A percentile compares a stretch with the other conserved stretches of the same genome.
Evolutionary conservation across 2,113 vertebrate species (phyloP).

Genomic region (Turdus rufiventris): DNA sequence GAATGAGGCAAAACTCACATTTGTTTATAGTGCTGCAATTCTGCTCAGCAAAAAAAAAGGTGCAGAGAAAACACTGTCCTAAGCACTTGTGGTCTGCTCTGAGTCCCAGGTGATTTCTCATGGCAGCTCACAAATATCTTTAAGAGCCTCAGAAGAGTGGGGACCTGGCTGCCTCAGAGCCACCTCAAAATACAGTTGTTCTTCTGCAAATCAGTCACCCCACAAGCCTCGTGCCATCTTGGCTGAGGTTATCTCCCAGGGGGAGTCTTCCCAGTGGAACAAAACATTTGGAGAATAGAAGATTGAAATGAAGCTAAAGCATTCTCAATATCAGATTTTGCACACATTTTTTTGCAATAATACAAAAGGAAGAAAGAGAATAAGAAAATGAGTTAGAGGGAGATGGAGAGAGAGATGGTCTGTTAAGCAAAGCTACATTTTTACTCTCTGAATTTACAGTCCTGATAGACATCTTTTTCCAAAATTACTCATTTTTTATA

Average conservation of each 20-base stretch:
- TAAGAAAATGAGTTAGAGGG: constrained; percentile 40
- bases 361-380: constrained; percentile 18
- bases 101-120: constrained; percentile 14
- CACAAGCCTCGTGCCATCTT: background rate
- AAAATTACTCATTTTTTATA: constrained; percentile 46
- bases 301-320: constrained; percentile 21
- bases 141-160: background rate
- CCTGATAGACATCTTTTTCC: constrained; percentile 44
- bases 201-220: background rate
- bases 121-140: background rate
- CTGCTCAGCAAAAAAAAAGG: constrained; percentile 11
- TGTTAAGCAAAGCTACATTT: constrained; percentile 21
- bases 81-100: background rate
- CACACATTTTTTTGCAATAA: background rate
- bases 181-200: background rate
- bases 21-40: constrained; percentile 36
- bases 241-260: background rate
- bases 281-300: constrained; percentile 1
- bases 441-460: constrained; percentile 21
- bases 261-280: background rate
- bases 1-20: constrained; percentile 39
- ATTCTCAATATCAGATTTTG: background rate
- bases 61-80: constrained; percentile 32
- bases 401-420: constrained; percentile 24
- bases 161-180: background rate